Evolutionary conservation across 2,888 invertebrate genomes (phyloP), one percentile per base, ranked within the genome.

Genomic region (Limnephilus lunatus): DNA sequence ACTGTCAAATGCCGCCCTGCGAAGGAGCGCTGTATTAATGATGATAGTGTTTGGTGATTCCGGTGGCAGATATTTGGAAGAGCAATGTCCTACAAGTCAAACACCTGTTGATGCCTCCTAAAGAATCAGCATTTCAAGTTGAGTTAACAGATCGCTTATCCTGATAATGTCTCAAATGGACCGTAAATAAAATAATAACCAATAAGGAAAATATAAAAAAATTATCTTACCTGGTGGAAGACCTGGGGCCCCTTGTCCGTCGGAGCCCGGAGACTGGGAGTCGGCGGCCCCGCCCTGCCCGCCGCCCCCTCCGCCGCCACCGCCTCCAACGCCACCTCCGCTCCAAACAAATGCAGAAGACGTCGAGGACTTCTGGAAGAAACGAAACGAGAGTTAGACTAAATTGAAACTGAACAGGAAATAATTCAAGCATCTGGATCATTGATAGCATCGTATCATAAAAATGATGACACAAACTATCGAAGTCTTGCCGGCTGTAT

Each of bases 351-450:
- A 97, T 95, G 96, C 96, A 94, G 96, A 96, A 93, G 96, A 96
- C 92, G 96, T 96, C 93, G 97, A 96, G 94, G 96, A 96, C 96
- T 97, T 97, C 97, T 97, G 96, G 94, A 97, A 97, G 95, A 94
- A 94, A 91, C 96, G 95, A 93, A 94, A 93, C 94, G 89, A 92
- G 93, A 85, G 87, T 83, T 82, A 81, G 91, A 91, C 86, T 53
- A 85, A 89, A 83, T 39, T 83, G 31, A 48, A 32, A 90, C 15
- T 35, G 2, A 19, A 35, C 80, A 11, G 12, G 0, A 81, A 80
- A 25, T 9, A 88, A 53, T 14, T 9, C 15, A 35, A 35, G 15
- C 25, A 32, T n/a, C 7, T 25, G 25, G 7, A 7, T n/a, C 9
- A 11, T 31, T 35, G 2, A 3, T 0, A 19, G 19, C 15, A 32